Evolutionary conservation across 1,140 invertebrate genomes (phyloP), one percentile per base, ranked within the genome.

Genomic region (Cherax quadricarinatus): DNA sequence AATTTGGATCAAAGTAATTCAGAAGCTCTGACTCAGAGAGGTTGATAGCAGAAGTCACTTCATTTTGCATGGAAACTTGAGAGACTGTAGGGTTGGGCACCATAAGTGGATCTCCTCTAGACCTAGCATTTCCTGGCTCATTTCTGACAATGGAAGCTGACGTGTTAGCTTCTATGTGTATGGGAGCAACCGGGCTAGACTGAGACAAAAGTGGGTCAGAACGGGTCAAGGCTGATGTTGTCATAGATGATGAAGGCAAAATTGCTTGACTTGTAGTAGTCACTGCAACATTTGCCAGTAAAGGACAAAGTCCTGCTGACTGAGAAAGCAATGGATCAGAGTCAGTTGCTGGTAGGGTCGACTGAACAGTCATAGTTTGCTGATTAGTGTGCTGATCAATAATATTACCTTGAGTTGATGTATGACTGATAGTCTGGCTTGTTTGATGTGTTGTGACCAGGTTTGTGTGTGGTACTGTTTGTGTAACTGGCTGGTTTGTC

Each of bases 1-100:
- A 91, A 53, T 91, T 91, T 86, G 90, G 90, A 30, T 91, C 90
- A 82, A 91, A 91, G 84, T 91, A 91, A 66, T 91, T 91, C 7
- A 91, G 78, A 48, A 91, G 90, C 24, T 91, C 90, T 73, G 90
- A 82, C 49, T 91, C 90, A n/a, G 90, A 91, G 30, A 91, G 90
- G 57, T 86, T 91, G 85, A 91, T 91, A 9, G 90, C 90, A 49
- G 90, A 91, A 51, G 84, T 91, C 21, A 91, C 90, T 87, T 91
- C 90, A 91, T 57, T 91, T 75, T 91, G 90, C 90, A 91, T 91
- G 62, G 90, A 81, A 10, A 86, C 90, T 30, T 91, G 90, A 16
- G 84, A 73, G 79, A 57, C 48, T 16, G 84, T 62, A 62, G 87
- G 60, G 75, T 79, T 86, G 16, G 84, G 48, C 9, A 49, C 66